These are phyloP conservation scores for Balaeniceps rex DNA, from an alignment of 2,113 vertebrate genomes.

Conservation along the genomic window DNA sequence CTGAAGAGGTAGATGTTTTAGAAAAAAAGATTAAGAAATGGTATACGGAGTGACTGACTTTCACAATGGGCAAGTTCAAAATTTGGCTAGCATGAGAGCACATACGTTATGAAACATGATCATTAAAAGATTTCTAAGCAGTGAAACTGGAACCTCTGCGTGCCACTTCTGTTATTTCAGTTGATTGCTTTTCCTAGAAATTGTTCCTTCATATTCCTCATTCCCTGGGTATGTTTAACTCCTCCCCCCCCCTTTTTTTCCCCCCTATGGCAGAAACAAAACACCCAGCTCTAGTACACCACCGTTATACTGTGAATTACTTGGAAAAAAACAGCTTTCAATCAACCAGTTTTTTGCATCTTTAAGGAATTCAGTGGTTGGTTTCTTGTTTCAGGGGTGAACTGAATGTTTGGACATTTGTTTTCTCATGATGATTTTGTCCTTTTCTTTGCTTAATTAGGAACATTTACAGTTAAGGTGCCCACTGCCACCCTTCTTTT, in stretches of 20 bases:
- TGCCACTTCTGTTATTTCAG: not conserved
- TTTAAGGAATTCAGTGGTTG: not conserved
- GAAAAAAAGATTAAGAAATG: not conserved
- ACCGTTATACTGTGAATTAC: not conserved
- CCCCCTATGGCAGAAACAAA: not conserved
- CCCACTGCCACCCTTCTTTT: not conserved
- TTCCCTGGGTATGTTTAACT: not conserved
- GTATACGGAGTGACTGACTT: not conserved
- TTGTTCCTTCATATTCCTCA: not conserved
- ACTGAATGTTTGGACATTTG: not conserved
- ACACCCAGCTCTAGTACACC: not conserved
- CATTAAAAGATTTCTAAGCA: not conserved
- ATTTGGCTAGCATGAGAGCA: fast-evolving
- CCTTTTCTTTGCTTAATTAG: not conserved
- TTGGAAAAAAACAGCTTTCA: not conserved
- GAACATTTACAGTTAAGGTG: not conserved
- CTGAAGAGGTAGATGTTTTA: not conserved
- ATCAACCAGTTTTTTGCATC: not conserved
- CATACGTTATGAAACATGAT: not conserved
- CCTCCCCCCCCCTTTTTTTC: no score
- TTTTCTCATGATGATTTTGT: not conserved
- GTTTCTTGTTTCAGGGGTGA: not conserved
- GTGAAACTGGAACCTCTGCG: not conserved
- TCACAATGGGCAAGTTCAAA: not conserved
- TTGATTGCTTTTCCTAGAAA: not conserved